phyloP scores from a whole-genome alignment of 2,113 vertebrate genomes.

The Oreocharis arfaki region DNA sequence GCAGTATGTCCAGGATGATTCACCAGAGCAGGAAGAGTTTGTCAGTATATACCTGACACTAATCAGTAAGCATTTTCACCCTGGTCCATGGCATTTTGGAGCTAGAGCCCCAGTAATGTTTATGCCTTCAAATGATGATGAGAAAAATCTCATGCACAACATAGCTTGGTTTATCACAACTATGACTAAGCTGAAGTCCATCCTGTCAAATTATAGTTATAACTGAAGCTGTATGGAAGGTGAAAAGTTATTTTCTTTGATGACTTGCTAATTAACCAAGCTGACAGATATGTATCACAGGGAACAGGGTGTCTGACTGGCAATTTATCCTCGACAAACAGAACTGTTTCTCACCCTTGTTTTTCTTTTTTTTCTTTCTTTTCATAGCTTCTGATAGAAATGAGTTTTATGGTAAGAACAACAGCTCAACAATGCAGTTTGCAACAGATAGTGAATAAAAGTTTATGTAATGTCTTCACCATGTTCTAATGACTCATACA shows the following conservation, averaged over 20 bases:
- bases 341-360: not conserved
- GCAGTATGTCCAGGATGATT: not conserved
- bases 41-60: not conserved
- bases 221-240: not conserved
- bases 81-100: not conserved
- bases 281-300: not conserved
- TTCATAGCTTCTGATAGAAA: not conserved
- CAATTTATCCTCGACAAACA: not conserved
- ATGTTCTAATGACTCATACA: slow-evolving; percentile 13
- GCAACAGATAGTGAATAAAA: not conserved
- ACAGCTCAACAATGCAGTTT: not conserved
- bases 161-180: not conserved
- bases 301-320: not conserved
- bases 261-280: slow-evolving; percentile 35
- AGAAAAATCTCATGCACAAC: not conserved
- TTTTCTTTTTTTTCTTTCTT: not conserved
- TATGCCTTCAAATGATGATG: not conserved
- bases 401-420: not conserved
- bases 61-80: not conserved
- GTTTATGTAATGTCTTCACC: not conserved
- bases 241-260: not conserved
- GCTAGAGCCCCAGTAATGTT: not conserved
- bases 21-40: not conserved
- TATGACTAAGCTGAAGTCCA: not conserved
- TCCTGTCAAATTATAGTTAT: not conserved